A percentile compares a stretch with the other conserved stretches of the same genome.
Conservation (phyloP, 1,140 invertebrate species). For the Bombyx mori region DNA sequence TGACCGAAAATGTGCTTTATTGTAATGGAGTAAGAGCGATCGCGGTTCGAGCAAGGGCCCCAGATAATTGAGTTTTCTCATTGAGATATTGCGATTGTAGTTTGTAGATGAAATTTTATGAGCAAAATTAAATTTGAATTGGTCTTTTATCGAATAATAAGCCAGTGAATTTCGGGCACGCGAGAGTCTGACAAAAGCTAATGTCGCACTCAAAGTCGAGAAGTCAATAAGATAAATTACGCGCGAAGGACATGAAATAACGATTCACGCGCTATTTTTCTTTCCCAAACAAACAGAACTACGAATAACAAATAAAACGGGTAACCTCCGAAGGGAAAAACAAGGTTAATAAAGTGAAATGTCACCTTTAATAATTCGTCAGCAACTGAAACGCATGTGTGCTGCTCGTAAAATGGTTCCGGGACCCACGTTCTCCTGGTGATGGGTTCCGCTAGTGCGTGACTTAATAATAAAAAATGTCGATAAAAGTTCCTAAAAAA, state of each 20-base stretch:
- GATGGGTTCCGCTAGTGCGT: too few relatives aligned
- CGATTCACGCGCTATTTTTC: background rate
- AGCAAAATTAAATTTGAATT: slow-evolving; percentile 1
- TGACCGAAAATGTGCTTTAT: slow-evolving; percentile 11
- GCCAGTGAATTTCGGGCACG: too few relatives aligned
- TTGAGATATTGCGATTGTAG: slow-evolving; percentile 2
- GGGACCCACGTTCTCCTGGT: background rate
- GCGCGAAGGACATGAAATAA: slow-evolving; percentile 1
- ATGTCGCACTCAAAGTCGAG: too few relatives aligned
- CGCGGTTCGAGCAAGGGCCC: slow-evolving; percentile 1
- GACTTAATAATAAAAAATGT: too few relatives aligned
- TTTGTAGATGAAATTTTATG: slow-evolving; percentile 2
- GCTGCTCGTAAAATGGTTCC: slow-evolving; percentile 15
- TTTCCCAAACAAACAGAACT: background rate
- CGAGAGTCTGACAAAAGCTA: too few relatives aligned
- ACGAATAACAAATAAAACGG: slow-evolving; percentile 2
- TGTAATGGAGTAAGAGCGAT: slow-evolving; percentile 5
- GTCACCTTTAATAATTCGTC: slow-evolving; percentile 20
- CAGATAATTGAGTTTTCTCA: slow-evolving; percentile 7
- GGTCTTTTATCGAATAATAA: too few relatives aligned
- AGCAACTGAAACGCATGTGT: slow-evolving; percentile 10
- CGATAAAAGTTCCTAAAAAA: too few relatives aligned
- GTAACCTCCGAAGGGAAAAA: slow-evolving; percentile 13
- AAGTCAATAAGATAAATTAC: background rate
- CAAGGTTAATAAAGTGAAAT: slow-evolving; percentile 15